Evolutionary conservation across 2,888 invertebrate species (phyloP), one percentile per base, ranked within the genome.

Genomic region (Acrobasis suavella): DNA sequence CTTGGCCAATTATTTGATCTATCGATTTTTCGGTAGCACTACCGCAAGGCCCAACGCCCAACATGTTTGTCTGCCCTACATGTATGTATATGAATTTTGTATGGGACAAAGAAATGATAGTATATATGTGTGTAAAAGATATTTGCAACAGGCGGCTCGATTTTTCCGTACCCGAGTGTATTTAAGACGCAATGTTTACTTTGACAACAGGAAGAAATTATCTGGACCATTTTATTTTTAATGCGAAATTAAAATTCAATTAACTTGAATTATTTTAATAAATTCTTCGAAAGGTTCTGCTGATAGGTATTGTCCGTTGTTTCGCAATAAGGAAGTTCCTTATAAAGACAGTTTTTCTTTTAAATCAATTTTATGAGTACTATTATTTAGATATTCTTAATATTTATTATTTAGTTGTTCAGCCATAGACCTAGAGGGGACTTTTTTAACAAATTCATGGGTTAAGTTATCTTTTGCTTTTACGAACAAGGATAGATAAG

Each of bases 181-280:
- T 42, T 55, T 10, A 15, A 42, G 56, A 17, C 16, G 46, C 42
- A 17, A 42, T 56, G 56, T 56, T 56, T 56, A 56, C 56, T 56
- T 39, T 56, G 56, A 56, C 39, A 56, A 56, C 56, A 56, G 56
- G n/a, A 56, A 42, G 56, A 56, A 46, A 56, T 56, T 56, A 56
- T 56, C 42, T 42, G 17, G 22, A 2, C 42, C 56, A 22, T 46
- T 42, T 55, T 39, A 55, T 55, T 16, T n/a, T 55, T 39, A 16
- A 15, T 32, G 55, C 16, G 16, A 16, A 39, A 55, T 54, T 55
- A 55, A 39, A 39, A 55, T 55, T 39, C 39, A 56, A 42, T 56
- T 42, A 42, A 56, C 22, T 42, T 39, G 37, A 38, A 56, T 22
- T 46, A 22, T 42, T 17, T 14, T 56, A 42, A 56, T 46, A 9